Percentiles rank a stretch among this genome's conserved stretches.
phyloP scores from a whole-genome alignment of 2,797 vertebrate genomes.

The Cirrhinus mrigala region DNA sequence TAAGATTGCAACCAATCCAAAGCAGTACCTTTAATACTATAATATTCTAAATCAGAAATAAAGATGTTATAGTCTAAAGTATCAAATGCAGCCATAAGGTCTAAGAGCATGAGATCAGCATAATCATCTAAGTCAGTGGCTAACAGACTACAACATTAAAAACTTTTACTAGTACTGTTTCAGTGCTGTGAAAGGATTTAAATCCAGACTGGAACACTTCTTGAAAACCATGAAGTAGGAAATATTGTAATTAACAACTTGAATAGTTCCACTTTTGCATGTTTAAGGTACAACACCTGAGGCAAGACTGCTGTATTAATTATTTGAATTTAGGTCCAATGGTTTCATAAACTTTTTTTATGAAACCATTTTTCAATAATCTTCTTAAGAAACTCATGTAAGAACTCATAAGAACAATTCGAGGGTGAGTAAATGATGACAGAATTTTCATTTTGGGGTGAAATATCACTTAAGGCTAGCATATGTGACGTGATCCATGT shows the following conservation, averaged over 20 bases:
- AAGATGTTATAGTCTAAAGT: neutral
- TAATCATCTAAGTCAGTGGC: neutral
- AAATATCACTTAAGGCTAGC: neutral
- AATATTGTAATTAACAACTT: no score
- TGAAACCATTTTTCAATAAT: no score
- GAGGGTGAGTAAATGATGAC: no score
- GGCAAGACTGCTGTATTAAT: no score
- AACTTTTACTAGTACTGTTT: neutral
- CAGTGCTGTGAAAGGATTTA: neutral
- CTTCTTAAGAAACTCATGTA: no score
- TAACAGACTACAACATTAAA: neutral
- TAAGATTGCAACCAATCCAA: neutral
- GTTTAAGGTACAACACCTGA: neutral
- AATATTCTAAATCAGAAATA: neutral
- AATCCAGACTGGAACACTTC: neutral
- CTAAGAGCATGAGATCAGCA: neutral
- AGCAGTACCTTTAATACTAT: neutral
- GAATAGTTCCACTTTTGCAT: neutral
- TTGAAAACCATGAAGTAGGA: neutral
- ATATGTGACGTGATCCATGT: neutral
- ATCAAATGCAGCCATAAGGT: no score
- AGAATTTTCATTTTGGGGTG: no score
- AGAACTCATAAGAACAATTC: neutral
- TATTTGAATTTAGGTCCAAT: neutral
- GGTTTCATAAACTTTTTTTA: no score